These are phyloP conservation scores for Sebastes matsubarae DNA, from an alignment of 2,797 vertebrate species.

Conservation along the genomic window DNA sequence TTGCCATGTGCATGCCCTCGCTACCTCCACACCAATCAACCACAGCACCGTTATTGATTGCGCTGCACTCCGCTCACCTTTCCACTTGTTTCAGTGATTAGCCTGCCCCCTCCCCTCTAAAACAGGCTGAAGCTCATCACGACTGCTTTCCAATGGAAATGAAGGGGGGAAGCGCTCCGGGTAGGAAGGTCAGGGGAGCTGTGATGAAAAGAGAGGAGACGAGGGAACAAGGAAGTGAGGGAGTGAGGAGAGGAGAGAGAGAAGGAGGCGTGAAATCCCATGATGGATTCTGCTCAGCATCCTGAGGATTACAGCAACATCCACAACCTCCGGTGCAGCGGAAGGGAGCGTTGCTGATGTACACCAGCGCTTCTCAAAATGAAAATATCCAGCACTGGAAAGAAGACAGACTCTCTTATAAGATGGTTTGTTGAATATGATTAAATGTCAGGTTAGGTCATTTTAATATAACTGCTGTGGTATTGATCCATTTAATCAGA, in stretches of 20 bases:
- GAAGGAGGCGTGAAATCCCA: constrained; percentile 58
- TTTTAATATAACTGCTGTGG: neutral
- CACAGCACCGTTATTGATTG: constrained; percentile 54
- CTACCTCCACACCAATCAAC: constrained; percentile 48
- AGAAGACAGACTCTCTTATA: constrained; percentile 22
- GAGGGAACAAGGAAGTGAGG: constrained; percentile 34
- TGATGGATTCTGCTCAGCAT: constrained; percentile 56
- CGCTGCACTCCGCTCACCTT: constrained; percentile 49
- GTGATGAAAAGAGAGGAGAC: constrained; percentile 27
- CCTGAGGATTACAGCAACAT: constrained; percentile 54
- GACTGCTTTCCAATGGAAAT: constrained; percentile 32
- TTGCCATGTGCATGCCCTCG: neutral
- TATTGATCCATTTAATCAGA: neutral
- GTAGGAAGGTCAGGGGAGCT: constrained; percentile 20
- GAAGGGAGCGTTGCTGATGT: constrained; percentile 4
- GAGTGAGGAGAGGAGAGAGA: constrained; percentile 33
- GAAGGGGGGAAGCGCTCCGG: neutral
- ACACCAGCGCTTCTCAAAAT: constrained; percentile 32
- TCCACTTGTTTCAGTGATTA: constrained; percentile 67
- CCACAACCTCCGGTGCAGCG: constrained; percentile 21
- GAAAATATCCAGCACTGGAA: constrained; percentile 37
- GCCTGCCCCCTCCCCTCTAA: neutral
- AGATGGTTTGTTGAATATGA: neutral
- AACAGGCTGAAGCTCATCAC: constrained; percentile 29
- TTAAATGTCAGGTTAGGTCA: neutral